Evolutionary conservation across 2,113 vertebrate genomes (phyloP).

Genomic region (Hippocampus comes): DNA sequence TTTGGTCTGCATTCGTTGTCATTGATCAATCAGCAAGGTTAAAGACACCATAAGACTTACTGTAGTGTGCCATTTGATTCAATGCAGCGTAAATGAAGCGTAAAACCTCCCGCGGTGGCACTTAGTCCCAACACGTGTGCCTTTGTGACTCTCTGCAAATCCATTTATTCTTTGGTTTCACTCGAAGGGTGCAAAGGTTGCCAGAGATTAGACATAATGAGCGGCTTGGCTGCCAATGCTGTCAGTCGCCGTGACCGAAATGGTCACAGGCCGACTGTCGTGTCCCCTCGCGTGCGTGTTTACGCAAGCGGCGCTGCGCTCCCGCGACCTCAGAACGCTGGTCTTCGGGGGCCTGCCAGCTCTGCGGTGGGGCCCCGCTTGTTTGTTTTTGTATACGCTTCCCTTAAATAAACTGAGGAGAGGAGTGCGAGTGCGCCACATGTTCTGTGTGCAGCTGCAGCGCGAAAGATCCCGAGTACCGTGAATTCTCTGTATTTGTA

Average conservation of each 20-base stretch:
- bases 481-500: constrained; percentile 32
- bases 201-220: constrained; percentile 75
- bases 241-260: constrained; percentile 71
- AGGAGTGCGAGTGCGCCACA: constrained; percentile 56
- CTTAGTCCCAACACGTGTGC: constrained; percentile 20
- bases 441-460: constrained; percentile 53
- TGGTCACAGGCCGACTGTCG: constrained; percentile 67
- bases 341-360: constrained; percentile 56
- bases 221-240: constrained; percentile 65
- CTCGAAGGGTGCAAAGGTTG: constrained; percentile 67
- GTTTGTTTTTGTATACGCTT: constrained; percentile 65
- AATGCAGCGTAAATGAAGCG: constrained; percentile 15
- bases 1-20: not conserved
- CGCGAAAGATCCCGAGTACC: constrained; percentile 17
- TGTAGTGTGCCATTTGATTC: constrained; percentile 13
- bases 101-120: constrained; percentile 17
- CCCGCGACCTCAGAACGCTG: constrained; percentile 70
- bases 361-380: constrained; percentile 52
- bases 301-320: constrained; percentile 63
- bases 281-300: constrained; percentile 64
- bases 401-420: constrained; percentile 73
- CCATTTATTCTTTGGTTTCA: constrained; percentile 68
- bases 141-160: constrained; percentile 63
- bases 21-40: not conserved
- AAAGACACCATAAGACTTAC: not conserved